Conservation (phyloP, 2,888 invertebrate species). For the Incurvaria masculella region DNA sequence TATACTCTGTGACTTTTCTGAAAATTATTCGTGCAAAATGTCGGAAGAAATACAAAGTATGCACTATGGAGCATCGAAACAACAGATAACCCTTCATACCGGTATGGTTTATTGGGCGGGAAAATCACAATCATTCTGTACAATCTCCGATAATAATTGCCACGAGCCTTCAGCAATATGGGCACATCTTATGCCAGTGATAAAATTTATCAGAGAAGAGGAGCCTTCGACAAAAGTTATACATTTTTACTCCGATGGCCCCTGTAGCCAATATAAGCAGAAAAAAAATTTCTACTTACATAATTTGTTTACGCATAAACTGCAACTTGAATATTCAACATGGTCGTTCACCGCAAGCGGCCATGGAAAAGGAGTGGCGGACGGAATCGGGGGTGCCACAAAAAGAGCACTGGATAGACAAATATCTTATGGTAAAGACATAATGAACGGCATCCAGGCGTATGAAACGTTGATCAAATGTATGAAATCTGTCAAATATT, state of each 20-base stretch:
- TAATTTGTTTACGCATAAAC: slow-evolving; percentile 6
- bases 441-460: slow-evolving; percentile 10
- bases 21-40: slow-evolving; percentile 11
- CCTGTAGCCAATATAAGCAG: slow-evolving; percentile 13
- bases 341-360: slow-evolving; percentile 14
- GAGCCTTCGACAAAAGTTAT: not conserved
- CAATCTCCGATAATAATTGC: slow-evolving; percentile 1
- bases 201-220: slow-evolving; percentile 2
- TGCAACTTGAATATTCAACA: slow-evolving; percentile 7
- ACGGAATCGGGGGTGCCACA: slow-evolving; percentile 12
- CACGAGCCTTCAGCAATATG: slow-evolving; percentile 5
- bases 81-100: slow-evolving; percentile 4
- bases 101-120: slow-evolving; percentile 1
- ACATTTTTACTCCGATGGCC: slow-evolving; percentile 12
- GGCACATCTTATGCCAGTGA: slow-evolving; percentile 3
- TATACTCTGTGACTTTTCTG: slow-evolving; percentile 13
- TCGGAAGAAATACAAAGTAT: slow-evolving; percentile 12
- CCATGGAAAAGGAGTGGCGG: slow-evolving; percentile 14
- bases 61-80: slow-evolving; percentile 11
- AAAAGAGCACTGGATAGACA: slow-evolving; percentile 4
- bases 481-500: slow-evolving; percentile 11
- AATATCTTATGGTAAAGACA: slow-evolving; percentile 11
- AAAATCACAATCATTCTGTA: slow-evolving; percentile 5
- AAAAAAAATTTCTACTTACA: slow-evolving; percentile 15
- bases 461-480: slow-evolving; percentile 7